These are phyloP conservation scores for Theretra japonica DNA, from an alignment of 2,888 invertebrate genomes.

Conservation along the genomic window DNA sequence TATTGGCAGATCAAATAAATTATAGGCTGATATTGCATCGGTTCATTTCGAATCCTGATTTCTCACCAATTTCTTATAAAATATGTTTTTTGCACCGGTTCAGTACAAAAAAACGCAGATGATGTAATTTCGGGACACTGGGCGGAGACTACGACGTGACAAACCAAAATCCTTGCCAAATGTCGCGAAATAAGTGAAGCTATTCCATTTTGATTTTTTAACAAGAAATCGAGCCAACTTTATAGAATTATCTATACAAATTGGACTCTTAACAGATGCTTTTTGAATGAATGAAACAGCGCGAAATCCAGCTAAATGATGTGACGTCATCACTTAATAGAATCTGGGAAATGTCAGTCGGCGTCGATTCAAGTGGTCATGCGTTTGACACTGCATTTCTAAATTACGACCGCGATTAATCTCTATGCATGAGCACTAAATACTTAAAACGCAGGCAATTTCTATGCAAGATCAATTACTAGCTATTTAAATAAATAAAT, in stretches of 20 bases:
- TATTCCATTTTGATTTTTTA: neutral
- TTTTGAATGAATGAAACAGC: neutral
- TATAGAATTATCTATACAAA: neutral
- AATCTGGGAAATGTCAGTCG: no score
- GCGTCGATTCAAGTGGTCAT: no score
- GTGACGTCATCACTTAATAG: no score
- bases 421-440: no score
- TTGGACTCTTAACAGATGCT: neutral
- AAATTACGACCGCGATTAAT: no score
- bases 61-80: neutral
- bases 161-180: conserved; percentile 3
- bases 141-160: neutral
- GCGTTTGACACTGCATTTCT: no score
- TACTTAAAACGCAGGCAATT: no score
- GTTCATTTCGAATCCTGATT: neutral
- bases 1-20: neutral
- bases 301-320: neutral
- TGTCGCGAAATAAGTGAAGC: neutral
- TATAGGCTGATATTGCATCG: neutral
- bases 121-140: conserved; percentile 1
- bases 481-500: no score
- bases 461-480: no score
- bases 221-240: neutral
- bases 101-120: neutral
- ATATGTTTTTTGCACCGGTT: neutral